These are phyloP conservation scores for Zaprionus tsacasi DNA, from an alignment of 1,140 invertebrate species.

Conservation along the genomic window DNA sequence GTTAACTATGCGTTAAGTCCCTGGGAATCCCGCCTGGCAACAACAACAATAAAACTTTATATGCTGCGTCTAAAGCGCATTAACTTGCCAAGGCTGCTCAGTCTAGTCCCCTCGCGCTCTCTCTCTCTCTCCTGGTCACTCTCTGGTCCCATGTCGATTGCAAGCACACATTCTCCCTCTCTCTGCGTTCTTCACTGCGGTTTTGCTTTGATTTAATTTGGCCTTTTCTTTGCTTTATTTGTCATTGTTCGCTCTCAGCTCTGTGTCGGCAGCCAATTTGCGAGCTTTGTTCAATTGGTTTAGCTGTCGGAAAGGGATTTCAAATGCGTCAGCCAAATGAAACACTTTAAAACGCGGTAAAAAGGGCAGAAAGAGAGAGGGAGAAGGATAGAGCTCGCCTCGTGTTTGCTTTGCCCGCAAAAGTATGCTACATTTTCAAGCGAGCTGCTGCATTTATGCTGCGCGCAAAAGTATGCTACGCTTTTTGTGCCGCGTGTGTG, in stretches of 20 bases:
- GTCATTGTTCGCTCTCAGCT: constrained; percentile 34
- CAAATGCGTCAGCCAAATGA: constrained; percentile 64
- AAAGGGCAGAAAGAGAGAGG: background rate
- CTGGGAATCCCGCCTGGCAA: constrained; percentile 20
- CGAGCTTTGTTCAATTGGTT: constrained; percentile 78
- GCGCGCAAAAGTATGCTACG: constrained; percentile 19
- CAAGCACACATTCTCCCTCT: constrained; percentile 43
- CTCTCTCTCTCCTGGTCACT: constrained; percentile 25
- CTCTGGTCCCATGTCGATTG: constrained; percentile 54
- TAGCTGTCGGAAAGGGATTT: constrained; percentile 41
- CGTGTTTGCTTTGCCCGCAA: too few relatives aligned
- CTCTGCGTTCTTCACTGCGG: constrained; percentile 49
- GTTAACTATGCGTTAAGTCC: constrained; percentile 64
- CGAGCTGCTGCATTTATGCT: background rate
- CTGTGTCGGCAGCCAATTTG: constrained; percentile 62
- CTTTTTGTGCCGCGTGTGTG: background rate
- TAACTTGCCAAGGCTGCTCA: constrained; percentile 35
- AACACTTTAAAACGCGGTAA: constrained; percentile 26
- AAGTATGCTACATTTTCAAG: too few relatives aligned
- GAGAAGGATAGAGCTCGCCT: background rate
- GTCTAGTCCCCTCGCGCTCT: background rate
- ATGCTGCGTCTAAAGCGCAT: constrained; percentile 49
- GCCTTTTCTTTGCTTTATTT: constrained; percentile 37
- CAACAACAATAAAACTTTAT: constrained; percentile 51
- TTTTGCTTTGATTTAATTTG: constrained; percentile 80